A percentile compares a stretch with the other conserved stretches of the same genome.
phyloP scores from a whole-genome alignment of 2,888 invertebrate species.

The Marronus borbonicus region DNA sequence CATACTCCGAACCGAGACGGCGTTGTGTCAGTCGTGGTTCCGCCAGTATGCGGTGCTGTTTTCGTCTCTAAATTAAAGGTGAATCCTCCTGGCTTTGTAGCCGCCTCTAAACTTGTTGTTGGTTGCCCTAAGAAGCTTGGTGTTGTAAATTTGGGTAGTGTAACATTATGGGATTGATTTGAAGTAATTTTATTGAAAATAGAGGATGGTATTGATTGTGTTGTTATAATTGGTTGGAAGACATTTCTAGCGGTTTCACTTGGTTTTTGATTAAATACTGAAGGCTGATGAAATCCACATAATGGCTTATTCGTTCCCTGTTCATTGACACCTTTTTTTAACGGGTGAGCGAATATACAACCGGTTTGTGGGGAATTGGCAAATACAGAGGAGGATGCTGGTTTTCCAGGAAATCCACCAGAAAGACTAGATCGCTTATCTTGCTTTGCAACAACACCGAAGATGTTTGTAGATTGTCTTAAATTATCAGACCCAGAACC shows the following conservation, averaged over 20 bases:
- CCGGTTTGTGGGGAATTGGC: neutral
- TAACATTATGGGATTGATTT: no score
- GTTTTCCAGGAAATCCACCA: neutral
- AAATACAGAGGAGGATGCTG: conserved; percentile 8
- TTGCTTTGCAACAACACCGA: neutral
- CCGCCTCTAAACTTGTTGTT: neutral
- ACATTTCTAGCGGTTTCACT: neutral
- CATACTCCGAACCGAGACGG: conserved; percentile 51
- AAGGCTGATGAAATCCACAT: neutral
- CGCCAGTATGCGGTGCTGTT: neutral
- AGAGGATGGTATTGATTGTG: neutral
- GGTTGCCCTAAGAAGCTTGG: neutral
- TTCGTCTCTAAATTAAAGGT: conserved; percentile 17
- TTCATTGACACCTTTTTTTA: neutral
- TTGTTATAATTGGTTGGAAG: neutral
- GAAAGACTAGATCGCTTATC: neutral
- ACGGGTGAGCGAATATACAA: conserved; percentile 13
- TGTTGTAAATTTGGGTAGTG: neutral
- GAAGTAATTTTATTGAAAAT: neutral
- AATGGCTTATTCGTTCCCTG: neutral
- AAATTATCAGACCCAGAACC: neutral
- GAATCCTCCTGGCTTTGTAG: conserved; percentile 18
- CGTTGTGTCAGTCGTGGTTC: conserved; percentile 51
- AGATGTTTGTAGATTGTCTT: conserved; percentile 8
- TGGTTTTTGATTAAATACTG: neutral